Percentiles rank a stretch among this genome's conserved stretches.
Conservation (phyloP, 2,888 invertebrate genomes). For the Loripinus fragilis region DNA sequence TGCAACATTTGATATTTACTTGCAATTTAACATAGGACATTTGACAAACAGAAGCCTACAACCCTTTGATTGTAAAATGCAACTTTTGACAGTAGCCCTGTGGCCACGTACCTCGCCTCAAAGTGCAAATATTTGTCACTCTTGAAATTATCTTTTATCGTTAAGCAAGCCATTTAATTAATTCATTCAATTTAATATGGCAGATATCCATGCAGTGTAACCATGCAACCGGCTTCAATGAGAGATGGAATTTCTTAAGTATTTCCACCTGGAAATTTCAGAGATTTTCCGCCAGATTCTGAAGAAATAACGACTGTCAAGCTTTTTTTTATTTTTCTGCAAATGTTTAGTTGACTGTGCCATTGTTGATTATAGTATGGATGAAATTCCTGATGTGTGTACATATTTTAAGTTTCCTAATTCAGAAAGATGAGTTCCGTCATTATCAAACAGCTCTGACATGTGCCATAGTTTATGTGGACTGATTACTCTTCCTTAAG, state of each 20-base stretch:
- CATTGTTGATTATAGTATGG: background rate
- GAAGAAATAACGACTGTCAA: background rate
- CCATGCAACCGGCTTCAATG: background rate
- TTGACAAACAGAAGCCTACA: no score
- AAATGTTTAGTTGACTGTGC: background rate
- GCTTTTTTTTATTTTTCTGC: background rate
- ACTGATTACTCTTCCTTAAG: background rate
- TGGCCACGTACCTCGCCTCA: slow-evolving; percentile 2
- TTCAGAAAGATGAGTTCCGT: background rate
- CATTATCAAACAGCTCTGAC: no score
- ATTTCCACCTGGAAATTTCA: background rate
- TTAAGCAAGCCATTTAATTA: no score
- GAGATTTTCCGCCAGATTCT: slow-evolving; percentile 4
- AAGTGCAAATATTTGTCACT: no score
- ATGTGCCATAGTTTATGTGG: slow-evolving; percentile 1
- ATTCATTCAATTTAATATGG: background rate
- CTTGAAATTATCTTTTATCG: background rate
- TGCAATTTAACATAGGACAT: no score
- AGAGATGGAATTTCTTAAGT: background rate
- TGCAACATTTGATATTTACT: no score
- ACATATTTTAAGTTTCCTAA: background rate
- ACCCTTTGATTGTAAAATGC: no score
- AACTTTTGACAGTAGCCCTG: background rate
- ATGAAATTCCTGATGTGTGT: background rate
- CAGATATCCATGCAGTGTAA: background rate